These are phyloP conservation scores for Camponotus pennsylvanicus DNA, from an alignment of 1,140 invertebrate genomes.

Conservation along the genomic window DNA sequence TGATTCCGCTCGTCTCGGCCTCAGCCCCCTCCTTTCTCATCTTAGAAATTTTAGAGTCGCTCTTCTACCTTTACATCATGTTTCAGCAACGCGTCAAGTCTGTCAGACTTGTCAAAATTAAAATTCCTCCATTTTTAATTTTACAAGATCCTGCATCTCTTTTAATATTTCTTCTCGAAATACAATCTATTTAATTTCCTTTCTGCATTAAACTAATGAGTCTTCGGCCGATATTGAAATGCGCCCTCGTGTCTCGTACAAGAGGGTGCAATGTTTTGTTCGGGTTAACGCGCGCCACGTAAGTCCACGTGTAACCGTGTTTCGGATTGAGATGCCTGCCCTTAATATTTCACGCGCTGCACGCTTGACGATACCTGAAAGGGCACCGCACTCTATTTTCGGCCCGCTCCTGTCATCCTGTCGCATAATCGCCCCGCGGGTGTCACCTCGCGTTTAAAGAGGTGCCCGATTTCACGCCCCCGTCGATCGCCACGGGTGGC, in stretches of 20 bases:
- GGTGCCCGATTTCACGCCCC: conserved; percentile 83
- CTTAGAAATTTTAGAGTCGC: conserved; percentile 16
- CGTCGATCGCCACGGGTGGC: conserved; percentile 79
- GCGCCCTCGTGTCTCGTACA: background rate
- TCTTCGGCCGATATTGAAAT: conserved; percentile 36
- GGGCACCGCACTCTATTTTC: conserved; percentile 57
- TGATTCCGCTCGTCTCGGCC: conserved; percentile 27
- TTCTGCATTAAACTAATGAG: conserved; percentile 27
- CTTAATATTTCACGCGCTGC: conserved; percentile 51
- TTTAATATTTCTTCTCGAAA: background rate
- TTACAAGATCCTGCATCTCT: background rate
- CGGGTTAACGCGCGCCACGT: background rate
- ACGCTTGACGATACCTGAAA: conserved; percentile 71
- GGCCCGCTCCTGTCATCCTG: conserved; percentile 3
- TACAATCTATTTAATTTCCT: background rate
- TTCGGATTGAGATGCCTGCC: conserved; percentile 32
- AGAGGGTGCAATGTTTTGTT: conserved; percentile 23
- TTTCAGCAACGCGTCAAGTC: background rate
- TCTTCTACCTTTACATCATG: background rate
- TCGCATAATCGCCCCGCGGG: conserved; percentile 82
- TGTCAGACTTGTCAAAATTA: background rate
- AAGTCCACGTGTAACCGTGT: background rate
- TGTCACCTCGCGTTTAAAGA: conserved; percentile 77
- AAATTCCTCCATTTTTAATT: conserved; percentile 2
- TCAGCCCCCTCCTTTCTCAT: background rate